phyloP scores from a whole-genome alignment of 2,888 invertebrate species.

The Zaprionus obscuricornis region DNA sequence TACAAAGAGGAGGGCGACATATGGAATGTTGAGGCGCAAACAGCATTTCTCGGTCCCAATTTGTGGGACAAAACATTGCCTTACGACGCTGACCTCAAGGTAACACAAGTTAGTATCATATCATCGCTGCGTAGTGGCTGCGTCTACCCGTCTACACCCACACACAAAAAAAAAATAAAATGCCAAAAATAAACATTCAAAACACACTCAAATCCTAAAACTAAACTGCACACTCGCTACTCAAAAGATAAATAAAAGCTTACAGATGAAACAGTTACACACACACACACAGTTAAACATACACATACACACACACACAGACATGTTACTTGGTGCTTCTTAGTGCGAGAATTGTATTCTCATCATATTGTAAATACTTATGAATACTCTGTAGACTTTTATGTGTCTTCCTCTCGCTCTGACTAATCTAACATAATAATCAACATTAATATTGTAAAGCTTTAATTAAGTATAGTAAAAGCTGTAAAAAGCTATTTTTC shows the following conservation, averaged over 20 bases:
- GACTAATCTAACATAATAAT: conserved; percentile 30
- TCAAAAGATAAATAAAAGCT: conserved; percentile 10
- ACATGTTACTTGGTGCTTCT: conserved; percentile 53
- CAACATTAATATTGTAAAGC: too few species aligned
- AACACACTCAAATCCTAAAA: neutral
- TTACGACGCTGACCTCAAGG: conserved; percentile 98
- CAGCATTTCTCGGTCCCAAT: conserved; percentile 97
- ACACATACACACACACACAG: conserved; percentile 12
- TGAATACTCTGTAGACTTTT: conserved; percentile 25
- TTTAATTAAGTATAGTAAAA: too few species aligned
- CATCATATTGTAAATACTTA: conserved; percentile 48
- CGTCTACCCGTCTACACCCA: conserved; percentile 39
- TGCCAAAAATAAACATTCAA: neutral
- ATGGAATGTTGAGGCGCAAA: conserved; percentile 95
- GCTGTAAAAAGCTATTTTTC: too few species aligned
- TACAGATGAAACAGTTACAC: conserved; percentile 30
- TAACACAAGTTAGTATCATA: conserved; percentile 88
- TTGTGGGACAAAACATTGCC: conserved; percentile 97
- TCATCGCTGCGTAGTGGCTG: conserved; percentile 81
- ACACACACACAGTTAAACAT: conserved; percentile 16
- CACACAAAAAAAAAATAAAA: too few species aligned
- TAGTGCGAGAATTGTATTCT: conserved; percentile 76
- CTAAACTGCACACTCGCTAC: neutral
- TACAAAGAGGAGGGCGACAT: conserved; percentile 93
- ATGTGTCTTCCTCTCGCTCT: conserved; percentile 17